Percentiles rank a stretch among this genome's conserved stretches.
Evolutionary conservation across 2,888 invertebrate species (phyloP).

Genomic region (Cetonia aurata): DNA sequence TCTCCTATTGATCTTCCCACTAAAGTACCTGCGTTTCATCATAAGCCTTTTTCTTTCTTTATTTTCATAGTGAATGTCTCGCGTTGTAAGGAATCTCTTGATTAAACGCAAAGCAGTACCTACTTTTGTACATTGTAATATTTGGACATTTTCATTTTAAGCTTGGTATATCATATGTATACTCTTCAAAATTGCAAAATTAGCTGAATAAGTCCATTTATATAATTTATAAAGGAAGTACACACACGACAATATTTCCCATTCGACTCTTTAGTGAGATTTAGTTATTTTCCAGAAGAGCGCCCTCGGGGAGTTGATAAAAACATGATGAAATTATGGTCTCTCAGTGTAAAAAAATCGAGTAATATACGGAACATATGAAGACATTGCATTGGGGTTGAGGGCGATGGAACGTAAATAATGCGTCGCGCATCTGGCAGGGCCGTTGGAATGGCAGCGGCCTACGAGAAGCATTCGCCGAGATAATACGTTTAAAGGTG

Average conservation of each 20-base stretch:
- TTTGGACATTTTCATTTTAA: no score
- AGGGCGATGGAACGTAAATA: conserved; percentile 61
- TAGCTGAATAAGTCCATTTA: no score
- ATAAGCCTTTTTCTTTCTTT: no score
- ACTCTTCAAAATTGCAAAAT: no score
- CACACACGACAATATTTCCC: not conserved
- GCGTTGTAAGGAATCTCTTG: no score
- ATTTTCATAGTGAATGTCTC: no score
- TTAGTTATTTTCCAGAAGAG: conserved; percentile 37
- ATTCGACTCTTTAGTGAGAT: conserved; percentile 29
- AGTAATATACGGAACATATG: conserved; percentile 44
- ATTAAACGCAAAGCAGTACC: no score
- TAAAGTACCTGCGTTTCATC: no score
- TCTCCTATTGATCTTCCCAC: no score
- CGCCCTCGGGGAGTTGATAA: conserved; percentile 6
- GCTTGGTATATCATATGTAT: no score
- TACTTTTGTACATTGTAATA: no score
- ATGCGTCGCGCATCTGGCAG: conserved; percentile 60
- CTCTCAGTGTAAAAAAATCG: conserved; percentile 31
- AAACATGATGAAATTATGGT: conserved; percentile 39
- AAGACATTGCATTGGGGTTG: conserved; percentile 41
- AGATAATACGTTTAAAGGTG: conserved; percentile 60
- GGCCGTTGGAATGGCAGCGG: conserved; percentile 50
- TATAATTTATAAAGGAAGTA: no score
- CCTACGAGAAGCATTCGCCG: conserved; percentile 57